Base-by-base conservation (phyloP, 1,140 invertebrate genomes). In the Stenopsyche tienmushanensis region DNA sequence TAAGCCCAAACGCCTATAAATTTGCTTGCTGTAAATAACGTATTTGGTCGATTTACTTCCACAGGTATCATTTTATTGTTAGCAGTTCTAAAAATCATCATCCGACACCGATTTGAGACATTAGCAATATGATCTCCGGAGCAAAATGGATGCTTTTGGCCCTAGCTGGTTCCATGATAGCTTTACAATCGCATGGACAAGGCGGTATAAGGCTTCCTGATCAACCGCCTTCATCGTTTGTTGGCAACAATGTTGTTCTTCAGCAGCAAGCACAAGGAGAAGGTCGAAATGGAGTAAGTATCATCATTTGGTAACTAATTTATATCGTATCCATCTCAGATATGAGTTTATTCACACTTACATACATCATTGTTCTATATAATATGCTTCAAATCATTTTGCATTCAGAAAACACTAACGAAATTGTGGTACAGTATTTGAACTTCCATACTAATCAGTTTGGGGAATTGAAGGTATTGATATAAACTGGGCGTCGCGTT, bases 141-240 rank as follows among this genome's bases (percentile, higher is more conserved):
- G 69, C 74, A 2, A 75, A 72, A 65, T 84, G 82, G 82, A 69
- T 83, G 60, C 78, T 83, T 72, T 44, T 83, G 54, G 73, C 73
- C 1, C 73, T 80, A 55, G 73, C 76, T 13, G 76, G 79, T 0
- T 72, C 76, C 1, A 64, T 84, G 44, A 72, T 75, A 24, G 77
- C 80, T 70, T 75, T 82, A 72, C 80, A 83, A 71, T 79, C 80
- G 44, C 70, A 74, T 45, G 82, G 82, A 23, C 79, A 81, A 63
- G 83, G 83, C 25, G 81, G 80, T 29, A 80, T 84, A 59, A 77
- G 82, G 13, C 69, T 85, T 21, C 83, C 82, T 47, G 84, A 85
- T 71, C 83, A 84, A 70, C 2, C 26, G 21, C 80, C 82, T 52
- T 78, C 80, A 29, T 62, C 70, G 50, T 71, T 39, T 44, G 63